Percentiles rank a stretch among this genome's conserved stretches.
These are phyloP conservation scores for Glyptemys insculpta DNA, from an alignment of 2,797 vertebrate genomes.

Conservation along the genomic window DNA sequence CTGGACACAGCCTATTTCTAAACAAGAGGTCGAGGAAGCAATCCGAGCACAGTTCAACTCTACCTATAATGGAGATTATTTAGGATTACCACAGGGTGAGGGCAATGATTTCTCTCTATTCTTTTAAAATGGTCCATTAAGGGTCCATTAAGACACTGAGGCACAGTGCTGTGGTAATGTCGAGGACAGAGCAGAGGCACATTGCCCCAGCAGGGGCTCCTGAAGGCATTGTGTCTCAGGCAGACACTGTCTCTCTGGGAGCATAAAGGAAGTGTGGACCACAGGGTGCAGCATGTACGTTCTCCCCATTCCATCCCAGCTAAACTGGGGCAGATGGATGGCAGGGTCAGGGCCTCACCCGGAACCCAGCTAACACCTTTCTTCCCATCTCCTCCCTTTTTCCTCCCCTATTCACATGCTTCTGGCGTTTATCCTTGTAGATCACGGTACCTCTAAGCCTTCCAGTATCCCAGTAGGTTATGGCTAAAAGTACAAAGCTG, in stretches of 20 bases:
- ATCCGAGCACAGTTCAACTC: slow-evolving; percentile 84
- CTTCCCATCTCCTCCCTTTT: neutral
- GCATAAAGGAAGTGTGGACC: neutral
- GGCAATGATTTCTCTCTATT: neutral
- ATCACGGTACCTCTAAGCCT: neutral
- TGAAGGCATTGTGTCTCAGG: neutral
- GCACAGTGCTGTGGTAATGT: neutral
- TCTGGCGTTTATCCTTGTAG: neutral
- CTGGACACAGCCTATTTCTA: slow-evolving; percentile 64
- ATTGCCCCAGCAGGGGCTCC: neutral
- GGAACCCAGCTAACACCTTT: neutral
- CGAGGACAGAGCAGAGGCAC: neutral
- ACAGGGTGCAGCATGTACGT: neutral
- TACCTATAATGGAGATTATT: slow-evolving; percentile 83
- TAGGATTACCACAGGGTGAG: slow-evolving; percentile 81
- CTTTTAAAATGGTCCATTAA: neutral
- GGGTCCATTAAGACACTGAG: neutral
- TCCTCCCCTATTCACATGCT: neutral
- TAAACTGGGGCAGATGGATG: neutral
- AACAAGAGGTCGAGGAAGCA: slow-evolving; percentile 74
- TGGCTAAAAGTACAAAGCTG: neutral
- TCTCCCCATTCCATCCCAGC: neutral
- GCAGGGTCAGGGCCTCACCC: neutral
- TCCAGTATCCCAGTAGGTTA: neutral
- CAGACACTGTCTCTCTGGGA: neutral